Conservation (phyloP, 2,113 vertebrate genomes). For the Chaetodon trifascialis region DNA sequence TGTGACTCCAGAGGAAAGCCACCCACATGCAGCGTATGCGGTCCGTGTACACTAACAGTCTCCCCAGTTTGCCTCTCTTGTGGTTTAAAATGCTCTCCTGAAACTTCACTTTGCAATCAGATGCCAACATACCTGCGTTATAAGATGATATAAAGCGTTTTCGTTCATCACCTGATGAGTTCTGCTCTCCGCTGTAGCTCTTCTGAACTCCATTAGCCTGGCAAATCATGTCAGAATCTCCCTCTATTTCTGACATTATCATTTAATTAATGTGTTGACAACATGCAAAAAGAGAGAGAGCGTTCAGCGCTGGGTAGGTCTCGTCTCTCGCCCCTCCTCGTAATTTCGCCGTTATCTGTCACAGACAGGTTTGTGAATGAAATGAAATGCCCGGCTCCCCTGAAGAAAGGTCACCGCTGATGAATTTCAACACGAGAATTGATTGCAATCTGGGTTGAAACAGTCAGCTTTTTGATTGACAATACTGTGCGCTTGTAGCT, state of each 20-base stretch:
- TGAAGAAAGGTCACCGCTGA: constrained; percentile 55
- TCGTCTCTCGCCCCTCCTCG: constrained; percentile 4
- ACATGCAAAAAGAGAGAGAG: not conserved
- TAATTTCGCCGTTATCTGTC: constrained; percentile 49
- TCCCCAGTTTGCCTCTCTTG: not conserved
- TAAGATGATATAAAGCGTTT: constrained; percentile 4
- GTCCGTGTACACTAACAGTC: too few species aligned
- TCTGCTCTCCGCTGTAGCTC: constrained; percentile 20
- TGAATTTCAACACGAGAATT: constrained; percentile 39
- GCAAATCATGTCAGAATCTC: constrained; percentile 12
- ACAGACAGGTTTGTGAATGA: constrained; percentile 51
- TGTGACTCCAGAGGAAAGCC: not conserved
- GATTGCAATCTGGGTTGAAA: constrained; percentile 53
- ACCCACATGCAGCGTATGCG: not conserved
- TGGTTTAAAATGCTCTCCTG: not conserved
- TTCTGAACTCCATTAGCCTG: constrained; percentile 29
- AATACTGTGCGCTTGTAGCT: not conserved
- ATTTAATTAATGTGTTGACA: constrained; percentile 45
- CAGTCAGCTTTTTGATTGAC: constrained; percentile 58
- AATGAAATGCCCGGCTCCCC: constrained; percentile 9
- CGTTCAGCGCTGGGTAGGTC: not conserved
- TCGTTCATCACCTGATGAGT: constrained; percentile 18
- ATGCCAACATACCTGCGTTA: not conserved
- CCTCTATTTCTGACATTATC: constrained; percentile 35
- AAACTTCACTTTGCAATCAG: not conserved